Conservation (phyloP, 2,888 invertebrate species). For the Meganola albula region DNA sequence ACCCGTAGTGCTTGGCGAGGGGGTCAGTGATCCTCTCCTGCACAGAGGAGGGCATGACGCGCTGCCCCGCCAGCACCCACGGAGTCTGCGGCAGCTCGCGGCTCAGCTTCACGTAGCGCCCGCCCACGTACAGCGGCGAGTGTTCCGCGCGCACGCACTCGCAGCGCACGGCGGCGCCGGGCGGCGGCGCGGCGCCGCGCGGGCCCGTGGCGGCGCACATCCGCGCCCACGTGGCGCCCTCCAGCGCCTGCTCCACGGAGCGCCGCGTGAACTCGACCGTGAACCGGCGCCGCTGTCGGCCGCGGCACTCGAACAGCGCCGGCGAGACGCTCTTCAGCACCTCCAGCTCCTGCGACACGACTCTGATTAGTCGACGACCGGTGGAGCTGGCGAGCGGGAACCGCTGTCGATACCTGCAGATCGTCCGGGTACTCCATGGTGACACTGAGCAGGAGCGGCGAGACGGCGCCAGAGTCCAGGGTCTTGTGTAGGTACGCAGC, state of each 20-base stretch:
- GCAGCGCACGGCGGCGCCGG: constrained; percentile 32
- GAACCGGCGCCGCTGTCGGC: constrained; percentile 53
- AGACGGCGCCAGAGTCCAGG: constrained; percentile 76
- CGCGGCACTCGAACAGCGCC: constrained; percentile 51
- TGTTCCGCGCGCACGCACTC: neutral
- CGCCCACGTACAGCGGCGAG: constrained; percentile 80
- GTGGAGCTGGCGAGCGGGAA: too few relatives aligned
- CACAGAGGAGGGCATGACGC: constrained; percentile 90
- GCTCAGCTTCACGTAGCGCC: constrained; percentile 90
- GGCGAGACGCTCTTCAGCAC: constrained; percentile 61
- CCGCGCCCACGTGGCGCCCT: constrained; percentile 53
- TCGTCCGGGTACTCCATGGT: constrained; percentile 79
- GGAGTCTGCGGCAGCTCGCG: constrained; percentile 94
- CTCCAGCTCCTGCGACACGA: constrained; percentile 65
- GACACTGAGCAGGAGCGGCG: constrained; percentile 80
- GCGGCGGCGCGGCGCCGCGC: constrained; percentile 63
- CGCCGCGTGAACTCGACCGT: constrained; percentile 81
- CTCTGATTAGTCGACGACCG: too few relatives aligned
- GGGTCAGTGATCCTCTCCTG: constrained; percentile 90
- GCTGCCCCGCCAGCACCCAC: constrained; percentile 90
- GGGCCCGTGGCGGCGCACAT: constrained; percentile 23
- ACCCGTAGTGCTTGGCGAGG: constrained; percentile 79
- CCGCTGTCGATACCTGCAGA: too few relatives aligned
- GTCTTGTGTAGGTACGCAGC: constrained; percentile 71
- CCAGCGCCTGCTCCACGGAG: constrained; percentile 77